phyloP scores from a whole-genome alignment of 2,888 invertebrate species.

The Molanna angustata region DNA sequence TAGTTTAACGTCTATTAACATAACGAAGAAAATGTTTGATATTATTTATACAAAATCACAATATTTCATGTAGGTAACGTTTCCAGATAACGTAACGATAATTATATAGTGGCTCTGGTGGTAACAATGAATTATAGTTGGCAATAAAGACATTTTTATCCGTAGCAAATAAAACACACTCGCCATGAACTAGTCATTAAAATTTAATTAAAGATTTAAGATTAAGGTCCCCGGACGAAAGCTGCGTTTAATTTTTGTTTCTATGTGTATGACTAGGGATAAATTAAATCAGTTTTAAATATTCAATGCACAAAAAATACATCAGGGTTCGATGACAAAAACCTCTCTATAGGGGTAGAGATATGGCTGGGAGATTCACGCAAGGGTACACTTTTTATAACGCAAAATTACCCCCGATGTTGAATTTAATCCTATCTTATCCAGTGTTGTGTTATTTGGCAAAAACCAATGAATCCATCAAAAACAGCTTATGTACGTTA shows the following conservation, averaged over 20 bases:
- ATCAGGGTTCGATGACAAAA: slow-evolving; percentile 21
- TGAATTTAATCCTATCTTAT: slow-evolving; percentile 33
- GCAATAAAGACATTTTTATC: slow-evolving; percentile 24
- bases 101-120: slow-evolving; percentile 6
- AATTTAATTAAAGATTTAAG: slow-evolving; percentile 31
- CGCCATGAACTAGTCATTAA: slow-evolving; percentile 22
- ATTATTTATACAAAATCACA: too few relatives aligned
- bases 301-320: slow-evolving; percentile 17
- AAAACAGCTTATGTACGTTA: slow-evolving; percentile 19
- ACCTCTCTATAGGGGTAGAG: slow-evolving; percentile 14
- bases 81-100: slow-evolving; percentile 1
- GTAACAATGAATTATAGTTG: slow-evolving; percentile 12
- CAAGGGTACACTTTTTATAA: slow-evolving; percentile 26
- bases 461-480: slow-evolving; percentile 33
- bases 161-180: slow-evolving; percentile 18
- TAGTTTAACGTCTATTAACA: too few relatives aligned
- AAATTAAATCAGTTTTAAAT: slow-evolving; percentile 15
- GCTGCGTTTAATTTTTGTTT: slow-evolving; percentile 17
- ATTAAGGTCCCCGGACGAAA: slow-evolving; percentile 21
- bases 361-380: slow-evolving; percentile 9
- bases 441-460: slow-evolving; percentile 31
- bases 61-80: too few relatives aligned
- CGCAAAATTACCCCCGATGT: slow-evolving; percentile 31
- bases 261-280: slow-evolving; percentile 15
- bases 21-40: too few relatives aligned